Conservation (phyloP, 1,140 invertebrate genomes). For the Thaumatotibia leucotreta region DNA sequence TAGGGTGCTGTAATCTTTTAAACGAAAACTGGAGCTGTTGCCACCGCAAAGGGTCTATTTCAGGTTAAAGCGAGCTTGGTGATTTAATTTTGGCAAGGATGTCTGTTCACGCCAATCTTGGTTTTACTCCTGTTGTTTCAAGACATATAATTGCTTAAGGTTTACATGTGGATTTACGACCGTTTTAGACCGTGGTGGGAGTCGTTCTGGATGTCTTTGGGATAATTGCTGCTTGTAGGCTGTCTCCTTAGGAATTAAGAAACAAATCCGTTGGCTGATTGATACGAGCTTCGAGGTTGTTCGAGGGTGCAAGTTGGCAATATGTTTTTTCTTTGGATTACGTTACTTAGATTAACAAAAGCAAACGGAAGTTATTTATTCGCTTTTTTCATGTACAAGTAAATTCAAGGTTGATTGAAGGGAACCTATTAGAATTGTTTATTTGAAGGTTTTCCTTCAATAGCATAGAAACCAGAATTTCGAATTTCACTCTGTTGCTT, state of each 20-base stretch:
- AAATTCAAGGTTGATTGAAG: neutral
- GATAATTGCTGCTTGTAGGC: slow-evolving; percentile 71
- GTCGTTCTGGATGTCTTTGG: slow-evolving; percentile 48
- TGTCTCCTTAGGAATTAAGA: slow-evolving; percentile 68
- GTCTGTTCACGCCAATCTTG: slow-evolving; percentile 22
- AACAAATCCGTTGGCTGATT: slow-evolving; percentile 69
- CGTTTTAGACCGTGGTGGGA: slow-evolving; percentile 18
- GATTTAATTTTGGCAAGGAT: slow-evolving; percentile 33
- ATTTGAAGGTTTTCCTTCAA: no score
- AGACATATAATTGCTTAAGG: slow-evolving; percentile 24
- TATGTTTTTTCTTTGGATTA: slow-evolving; percentile 26
- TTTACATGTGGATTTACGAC: neutral
- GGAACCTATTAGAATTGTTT: neutral
- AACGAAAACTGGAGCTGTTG: slow-evolving; percentile 29
- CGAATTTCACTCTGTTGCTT: no score
- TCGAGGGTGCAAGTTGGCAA: slow-evolving; percentile 15
- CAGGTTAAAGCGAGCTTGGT: slow-evolving; percentile 18
- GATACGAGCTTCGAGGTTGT: slow-evolving; percentile 37
- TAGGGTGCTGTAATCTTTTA: slow-evolving; percentile 31
- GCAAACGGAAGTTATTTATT: neutral
- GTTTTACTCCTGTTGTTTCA: slow-evolving; percentile 22
- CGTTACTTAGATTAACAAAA: slow-evolving; percentile 13
- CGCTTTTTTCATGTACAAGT: neutral
- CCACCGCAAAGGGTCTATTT: slow-evolving; percentile 31
- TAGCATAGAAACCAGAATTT: no score